These are phyloP conservation scores for Eidolon helvum DNA, from an alignment of 2,113 vertebrate genomes.

Conservation along the genomic window DNA sequence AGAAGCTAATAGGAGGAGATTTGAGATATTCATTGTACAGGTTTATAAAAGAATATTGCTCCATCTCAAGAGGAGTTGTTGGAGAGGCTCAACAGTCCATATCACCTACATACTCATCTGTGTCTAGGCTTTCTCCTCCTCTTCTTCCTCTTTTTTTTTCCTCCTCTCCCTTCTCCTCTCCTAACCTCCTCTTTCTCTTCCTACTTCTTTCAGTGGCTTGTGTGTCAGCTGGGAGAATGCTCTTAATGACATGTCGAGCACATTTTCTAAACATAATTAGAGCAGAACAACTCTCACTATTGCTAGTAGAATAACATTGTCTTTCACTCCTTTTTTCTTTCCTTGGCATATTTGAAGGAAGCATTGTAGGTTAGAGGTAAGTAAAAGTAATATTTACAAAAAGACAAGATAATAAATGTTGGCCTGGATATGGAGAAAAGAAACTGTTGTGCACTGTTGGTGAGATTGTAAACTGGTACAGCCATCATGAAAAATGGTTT, in stretches of 20 bases:
- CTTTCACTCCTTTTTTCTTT: not conserved
- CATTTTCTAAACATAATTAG: not conserved
- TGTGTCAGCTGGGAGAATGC: not conserved
- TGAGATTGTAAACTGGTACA: not conserved
- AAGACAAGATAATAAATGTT: not conserved
- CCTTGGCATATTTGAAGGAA: not conserved
- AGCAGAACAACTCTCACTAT: not conserved
- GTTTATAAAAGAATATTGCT: not conserved
- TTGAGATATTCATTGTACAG: not conserved
- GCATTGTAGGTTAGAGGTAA: not conserved
- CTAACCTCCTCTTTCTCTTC: too few species aligned
- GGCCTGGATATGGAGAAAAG: not conserved
- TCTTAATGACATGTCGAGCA: not conserved
- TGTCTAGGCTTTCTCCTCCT: not conserved
- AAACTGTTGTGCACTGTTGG: not conserved
- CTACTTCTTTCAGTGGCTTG: not conserved
- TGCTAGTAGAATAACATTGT: not conserved
- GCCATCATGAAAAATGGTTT: not conserved
- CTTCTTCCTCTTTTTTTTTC: accelerated
- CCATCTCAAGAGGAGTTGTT: not conserved
- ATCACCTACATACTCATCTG: not conserved
- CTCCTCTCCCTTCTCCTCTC: not conserved
- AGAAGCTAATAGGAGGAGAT: not conserved
- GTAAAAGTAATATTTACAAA: not conserved
- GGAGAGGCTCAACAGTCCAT: not conserved